Evolutionary conservation across 1,140 invertebrate species (phyloP), one percentile per base, ranked within the genome.

Genomic region (Trichomalopsis sarcophagae): DNA sequence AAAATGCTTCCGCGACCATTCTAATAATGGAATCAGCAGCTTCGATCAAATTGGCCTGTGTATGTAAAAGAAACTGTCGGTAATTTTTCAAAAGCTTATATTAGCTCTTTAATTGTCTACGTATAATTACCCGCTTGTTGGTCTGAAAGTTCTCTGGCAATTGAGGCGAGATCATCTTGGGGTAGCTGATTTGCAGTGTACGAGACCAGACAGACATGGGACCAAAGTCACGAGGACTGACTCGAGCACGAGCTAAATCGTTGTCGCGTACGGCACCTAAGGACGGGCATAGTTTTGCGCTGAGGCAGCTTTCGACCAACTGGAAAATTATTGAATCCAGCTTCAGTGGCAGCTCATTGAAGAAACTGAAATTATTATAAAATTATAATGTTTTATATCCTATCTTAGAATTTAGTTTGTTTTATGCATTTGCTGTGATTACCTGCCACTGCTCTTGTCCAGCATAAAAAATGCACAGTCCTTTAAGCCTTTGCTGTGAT

Each of bases 381-480:
- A 50, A 27, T 77, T 30, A 17, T 44, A 13, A 23, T 62, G 6
- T 62, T 71, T 3, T 13, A 30, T 71, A 3, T 71, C 69, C 2
- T 27, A 17, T n/a, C 7, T 69, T 69, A 2, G 23, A 71, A 2
- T 77, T 47, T 77, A n/a, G 10, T 77, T 50, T 30, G 3, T 10
- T 77, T 50, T 3, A 62, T 62, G 17, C n/a, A 62, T 21, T 62
- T n/a, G 6, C 21, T n/a, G 6, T n/a, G 21, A 21, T 21, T 80
- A 80, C 78, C 78, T 69, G 36, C 23, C 66, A 23, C 17, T 80
- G 1, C 11, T 17, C 21, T 80, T 69, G 33, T 80, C 78, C 2
- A 27, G 6, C 68, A 80, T 21, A 36, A 80, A 80, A 69, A 80
- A 80, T 69, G 40, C 33, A 14, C 66, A 80, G n/a, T 80, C 66